Percentiles rank a stretch among this genome's conserved stretches.
Conservation (phyloP, 2,797 vertebrate genomes). For the Thalassophryne amazonica region DNA sequence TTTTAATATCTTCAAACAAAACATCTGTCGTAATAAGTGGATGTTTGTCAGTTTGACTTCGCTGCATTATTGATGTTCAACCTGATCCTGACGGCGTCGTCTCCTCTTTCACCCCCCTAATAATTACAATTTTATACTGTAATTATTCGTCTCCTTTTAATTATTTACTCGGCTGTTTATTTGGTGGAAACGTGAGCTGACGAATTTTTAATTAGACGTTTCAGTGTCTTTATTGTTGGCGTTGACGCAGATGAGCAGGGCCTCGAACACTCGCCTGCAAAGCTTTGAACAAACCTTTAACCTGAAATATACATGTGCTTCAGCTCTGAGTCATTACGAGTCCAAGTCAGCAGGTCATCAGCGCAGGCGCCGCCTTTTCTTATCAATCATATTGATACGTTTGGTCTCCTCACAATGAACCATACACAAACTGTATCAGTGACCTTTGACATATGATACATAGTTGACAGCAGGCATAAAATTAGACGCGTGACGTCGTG, state of each 20-base stretch:
- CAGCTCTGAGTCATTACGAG: slow-evolving; percentile 54
- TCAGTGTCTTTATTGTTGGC: slow-evolving; percentile 63
- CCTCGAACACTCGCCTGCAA: slow-evolving; percentile 61
- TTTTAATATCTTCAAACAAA: too few relatives aligned
- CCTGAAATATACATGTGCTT: slow-evolving; percentile 72
- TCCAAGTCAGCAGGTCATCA: slow-evolving; percentile 33
- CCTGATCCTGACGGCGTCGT: slow-evolving; percentile 67
- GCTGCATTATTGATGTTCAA: slow-evolving; percentile 80
- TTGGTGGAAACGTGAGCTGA: slow-evolving; percentile 75
- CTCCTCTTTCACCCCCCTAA: slow-evolving; percentile 80
- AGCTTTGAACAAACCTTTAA: slow-evolving; percentile 66
- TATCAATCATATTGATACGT: too few relatives aligned
- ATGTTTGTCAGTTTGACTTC: slow-evolving; percentile 60
- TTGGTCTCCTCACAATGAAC: too few relatives aligned
- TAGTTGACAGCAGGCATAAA: too few relatives aligned
- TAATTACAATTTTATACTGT: slow-evolving; percentile 90
- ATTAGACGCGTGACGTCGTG: too few relatives aligned
- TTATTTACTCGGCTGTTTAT: slow-evolving; percentile 84
- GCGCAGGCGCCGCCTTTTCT: too few relatives aligned
- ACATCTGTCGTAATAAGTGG: too few relatives aligned
- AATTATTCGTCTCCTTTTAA: slow-evolving; percentile 92
- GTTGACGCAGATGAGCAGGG: slow-evolving; percentile 59
- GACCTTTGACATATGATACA: too few relatives aligned
- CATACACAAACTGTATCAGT: too few relatives aligned
- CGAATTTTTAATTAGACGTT: slow-evolving; percentile 79